Base-by-base conservation (phyloP, 2,888 invertebrate genomes). In the Tiliacea citrago region DNA sequence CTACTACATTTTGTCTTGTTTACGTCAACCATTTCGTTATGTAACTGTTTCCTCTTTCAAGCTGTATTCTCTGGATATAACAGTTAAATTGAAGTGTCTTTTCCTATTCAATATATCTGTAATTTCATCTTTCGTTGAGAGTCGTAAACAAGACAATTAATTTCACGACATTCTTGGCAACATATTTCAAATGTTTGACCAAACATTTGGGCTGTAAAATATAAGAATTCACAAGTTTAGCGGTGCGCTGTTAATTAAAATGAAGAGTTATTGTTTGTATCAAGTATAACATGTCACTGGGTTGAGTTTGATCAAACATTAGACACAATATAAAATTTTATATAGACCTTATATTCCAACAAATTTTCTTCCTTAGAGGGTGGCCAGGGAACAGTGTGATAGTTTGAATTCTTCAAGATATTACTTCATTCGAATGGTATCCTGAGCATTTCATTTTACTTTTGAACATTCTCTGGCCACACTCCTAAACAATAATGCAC, bases 231-330 rank as follows among this genome's bases (percentile, higher is more conserved):
- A 63, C 63, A 73, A 73, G 66, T 68, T 81, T 55, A 73, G 65
- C 69, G 51, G 63, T 71, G 71, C 68, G 69, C 77, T 66, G 73
- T 82, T 71, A 24, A 58, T 45, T 65, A 62, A 45, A 65, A 65
- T 82, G n/a, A 61, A 75, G 83, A 49, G 16, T 47, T 45, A 57
- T 35, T 18, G 18, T 63, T 61, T 60, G 45, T 18, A 80, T 58
- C 49, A 39, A 62, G 47, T 51, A 79, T 51, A 49, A 49, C 55
- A 57, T 61, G 29, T 72, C 72, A 80, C 68, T 73, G 65, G 70
- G 55, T 39, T n/a, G 53, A 73, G 83, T 85, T 84, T 79, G 82
- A 84, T 88, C 88, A 86, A 86, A 86, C 86, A 88, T 87, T 75
- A 55, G 75, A 81, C 66, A 81, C 76, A 75, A 18, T 68, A 67